Conservation (phyloP, 1,140 invertebrate species). For the Panagrolaimus sp. region DNA sequence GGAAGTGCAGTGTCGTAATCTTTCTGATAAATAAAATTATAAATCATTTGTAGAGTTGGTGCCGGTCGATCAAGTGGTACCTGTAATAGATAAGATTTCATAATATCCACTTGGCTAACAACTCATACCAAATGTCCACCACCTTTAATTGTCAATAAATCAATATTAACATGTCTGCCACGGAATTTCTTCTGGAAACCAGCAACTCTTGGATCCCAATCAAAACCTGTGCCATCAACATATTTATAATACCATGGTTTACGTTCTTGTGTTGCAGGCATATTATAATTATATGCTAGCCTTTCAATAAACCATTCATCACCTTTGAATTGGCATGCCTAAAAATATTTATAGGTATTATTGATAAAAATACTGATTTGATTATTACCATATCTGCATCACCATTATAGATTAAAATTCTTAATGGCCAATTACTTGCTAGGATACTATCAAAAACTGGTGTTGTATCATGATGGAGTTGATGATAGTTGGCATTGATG, state of each 20-base stretch:
- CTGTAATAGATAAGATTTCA: not conserved
- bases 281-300: conserved; percentile 8
- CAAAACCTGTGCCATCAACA: not conserved
- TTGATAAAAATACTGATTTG: too few relatives aligned
- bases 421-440: conserved; percentile 33
- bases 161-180: conserved; percentile 16
- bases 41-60: conserved; percentile 40
- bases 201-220: not conserved
- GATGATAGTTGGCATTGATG: conserved; percentile 14
- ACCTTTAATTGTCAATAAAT: conserved; percentile 30
- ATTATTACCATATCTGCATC: conserved; percentile 59
- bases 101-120: too few relatives aligned
- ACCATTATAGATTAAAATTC: conserved; percentile 62
- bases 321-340: conserved; percentile 63
- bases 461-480: conserved; percentile 29
- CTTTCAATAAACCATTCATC: conserved; percentile 62
- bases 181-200: not conserved
- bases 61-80: conserved; percentile 32
- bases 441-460: conserved; percentile 35
- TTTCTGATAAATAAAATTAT: conserved; percentile 23
- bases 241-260: not conserved
- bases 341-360: conserved; percentile 19
- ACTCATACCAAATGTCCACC: conserved; percentile 26
- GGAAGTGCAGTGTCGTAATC: conserved; percentile 19
- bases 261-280: not conserved